Evolutionary conservation across 2,113 vertebrate genomes (phyloP).

Genomic region (Bungarus multicinctus): DNA sequence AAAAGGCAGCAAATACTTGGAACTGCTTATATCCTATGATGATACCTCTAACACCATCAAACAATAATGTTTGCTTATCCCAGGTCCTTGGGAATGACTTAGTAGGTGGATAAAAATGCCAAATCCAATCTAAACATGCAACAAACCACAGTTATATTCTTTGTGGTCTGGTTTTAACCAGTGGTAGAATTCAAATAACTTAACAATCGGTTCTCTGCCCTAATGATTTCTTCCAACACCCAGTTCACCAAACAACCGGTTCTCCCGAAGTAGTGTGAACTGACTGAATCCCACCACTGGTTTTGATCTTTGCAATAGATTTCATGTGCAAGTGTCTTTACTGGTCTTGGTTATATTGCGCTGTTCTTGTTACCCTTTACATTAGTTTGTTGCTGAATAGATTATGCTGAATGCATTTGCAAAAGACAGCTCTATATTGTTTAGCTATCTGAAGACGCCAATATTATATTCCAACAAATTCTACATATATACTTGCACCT

Average conservation of each 20-base stretch:
- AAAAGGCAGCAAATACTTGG: neutral
- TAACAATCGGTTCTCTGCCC: too few relatives aligned
- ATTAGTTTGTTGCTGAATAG: neutral
- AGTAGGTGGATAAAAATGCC: neutral
- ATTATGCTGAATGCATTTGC: neutral
- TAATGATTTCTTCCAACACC: too few relatives aligned
- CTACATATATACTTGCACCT: neutral
- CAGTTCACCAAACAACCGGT: too few relatives aligned
- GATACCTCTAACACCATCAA: neutral
- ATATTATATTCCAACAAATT: neutral
- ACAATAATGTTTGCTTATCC: neutral
- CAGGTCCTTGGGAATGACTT: neutral
- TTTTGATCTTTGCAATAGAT: neutral
- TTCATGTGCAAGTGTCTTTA: neutral
- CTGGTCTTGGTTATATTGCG: neutral
- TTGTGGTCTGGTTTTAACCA: neutral
- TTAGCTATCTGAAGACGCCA: neutral
- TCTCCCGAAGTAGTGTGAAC: too few relatives aligned
- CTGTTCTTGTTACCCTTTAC: neutral
- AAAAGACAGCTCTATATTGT: neutral
- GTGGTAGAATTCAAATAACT: too few relatives aligned
- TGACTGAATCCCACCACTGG: neutral
- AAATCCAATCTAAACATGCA: neutral
- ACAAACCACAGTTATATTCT: neutral
- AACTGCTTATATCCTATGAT: neutral